Base-by-base conservation (phyloP, 2,888 invertebrate species). In the Sipunculus nudus region DNA sequence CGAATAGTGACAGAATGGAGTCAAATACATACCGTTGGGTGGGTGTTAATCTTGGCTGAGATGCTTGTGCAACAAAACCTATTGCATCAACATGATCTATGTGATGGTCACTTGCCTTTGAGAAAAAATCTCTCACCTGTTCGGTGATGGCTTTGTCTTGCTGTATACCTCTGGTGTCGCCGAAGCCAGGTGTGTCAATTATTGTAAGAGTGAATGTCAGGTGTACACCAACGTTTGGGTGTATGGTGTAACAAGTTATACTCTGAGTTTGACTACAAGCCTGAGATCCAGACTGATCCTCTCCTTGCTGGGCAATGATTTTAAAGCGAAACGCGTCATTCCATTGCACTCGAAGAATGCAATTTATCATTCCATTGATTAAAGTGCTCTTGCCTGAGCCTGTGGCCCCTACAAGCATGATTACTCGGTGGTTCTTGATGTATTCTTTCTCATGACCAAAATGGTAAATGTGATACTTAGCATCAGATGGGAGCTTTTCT, bases 31-130 rank as follows among this genome's bases (percentile, higher is more conserved):
- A n/a, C 5, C 16, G 21, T 29, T 48, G 49, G 16, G 38, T 40
- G 5, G 50, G 16, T 19, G 47, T 48, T 19, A 50, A 16, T 23
- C 53, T 46, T 25, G 53, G 19, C 16, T 47, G 45, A 19, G 65
- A 53, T 16, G 73, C 56, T 49, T 62, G 65, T 3, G 59, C 61
- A 19, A 74, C 73, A n/a, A n/a, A n/a, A n/a, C n/a, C n/a, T n/a
- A n/a, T n/a, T n/a, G n/a, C n/a, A n/a, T n/a, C n/a, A n/a, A 55
- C 74, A 63, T 13, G n/a, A n/a, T n/a, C n/a, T n/a, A n/a, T n/a
- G n/a, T n/a, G n/a, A n/a, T n/a, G n/a, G n/a, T n/a, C n/a, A n/a
- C n/a, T n/a, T n/a, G n/a, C n/a, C n/a, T n/a, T n/a, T n/a, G n/a
- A n/a, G n/a, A n/a, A n/a, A n/a, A n/a, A n/a, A n/a, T n/a, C n/a